A percentile compares a stretch with the other conserved stretches of the same genome.
These are phyloP conservation scores for Aradus depressus DNA, from an alignment of 2,888 invertebrate genomes.

Conservation along the genomic window DNA sequence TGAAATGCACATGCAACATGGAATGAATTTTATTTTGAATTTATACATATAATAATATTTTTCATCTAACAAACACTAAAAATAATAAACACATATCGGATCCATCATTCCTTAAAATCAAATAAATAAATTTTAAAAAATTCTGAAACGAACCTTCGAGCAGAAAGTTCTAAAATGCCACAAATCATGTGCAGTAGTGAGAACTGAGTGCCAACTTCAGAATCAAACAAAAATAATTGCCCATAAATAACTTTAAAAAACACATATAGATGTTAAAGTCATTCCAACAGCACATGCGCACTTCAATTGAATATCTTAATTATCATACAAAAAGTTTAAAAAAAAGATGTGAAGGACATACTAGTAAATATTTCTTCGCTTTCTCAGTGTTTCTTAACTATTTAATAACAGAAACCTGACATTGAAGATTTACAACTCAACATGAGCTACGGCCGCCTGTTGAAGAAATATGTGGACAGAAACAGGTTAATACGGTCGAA, in stretches of 20 bases:
- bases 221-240: slow-evolving; percentile 1
- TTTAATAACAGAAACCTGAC: no score
- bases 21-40: slow-evolving; percentile 11
- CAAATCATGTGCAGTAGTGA: not conserved
- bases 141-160: not conserved
- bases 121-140: not conserved
- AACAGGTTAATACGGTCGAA: no score
- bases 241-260: not conserved
- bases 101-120: not conserved
- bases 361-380: no score
- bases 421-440: no score
- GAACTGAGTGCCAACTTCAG: not conserved
- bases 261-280: slow-evolving; percentile 4
- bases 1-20: slow-evolving; percentile 17
- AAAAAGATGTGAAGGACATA: no score
- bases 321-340: no score
- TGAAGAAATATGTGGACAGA: no score
- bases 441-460: no score
- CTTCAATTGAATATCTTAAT: no score
- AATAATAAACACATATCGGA: not conserved
- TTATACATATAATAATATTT: not conserved
- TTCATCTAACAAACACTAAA: not conserved
- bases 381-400: no score
- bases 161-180: not conserved
- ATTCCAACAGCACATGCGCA: slow-evolving; percentile 19